Evolutionary conservation across 2,888 invertebrate species (phyloP), one percentile per base, ranked within the genome.

Genomic region (Apodemia mormo): DNA sequence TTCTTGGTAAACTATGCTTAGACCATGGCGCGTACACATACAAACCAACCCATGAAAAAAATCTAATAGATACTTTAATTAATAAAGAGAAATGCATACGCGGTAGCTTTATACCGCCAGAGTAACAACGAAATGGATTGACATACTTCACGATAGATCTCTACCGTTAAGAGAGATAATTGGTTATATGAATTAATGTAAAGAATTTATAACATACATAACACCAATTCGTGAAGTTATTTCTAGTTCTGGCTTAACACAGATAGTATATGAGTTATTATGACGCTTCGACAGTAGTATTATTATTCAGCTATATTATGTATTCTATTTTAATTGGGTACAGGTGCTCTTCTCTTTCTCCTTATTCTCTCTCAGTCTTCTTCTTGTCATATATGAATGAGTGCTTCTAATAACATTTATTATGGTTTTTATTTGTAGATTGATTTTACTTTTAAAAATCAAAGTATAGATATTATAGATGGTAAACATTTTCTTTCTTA

Each of bases 321-420:
- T 49, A 49, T 61, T 61, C 4, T 61, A 30, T 71, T 70, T 66
- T 69, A 64, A 67, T 52, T 68, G 68, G 68, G 65, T 58, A 52
- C 72, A 73, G 70, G 69, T 74, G 66, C 68, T 77, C 73, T 74
- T 77, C 73, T 74, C 71, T 77, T 71, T 75, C 73, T 80, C 80
- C 78, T 83, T 79, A 81, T 80, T 79, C 80, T 85, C 82, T 88
- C 82, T 87, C 83, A 82, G 83, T 87, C 84, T 84, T 80, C 72
- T 69, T 74, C 67, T 72, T 69, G 70, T 71, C 66, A 66, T 45
- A 43, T 68, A 67, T 75, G 74, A 69, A 71, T 82, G 83, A 82
- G 83, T 86, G 84, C 74, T 76, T 81, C 68, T 68, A 68, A 68
- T 68, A 49, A 40, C 40, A 9, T 40, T 66, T 0, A 7, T 30